Base-by-base conservation (phyloP, 2,113 vertebrate genomes). In the Nerophis lumbriciformis region DNA sequence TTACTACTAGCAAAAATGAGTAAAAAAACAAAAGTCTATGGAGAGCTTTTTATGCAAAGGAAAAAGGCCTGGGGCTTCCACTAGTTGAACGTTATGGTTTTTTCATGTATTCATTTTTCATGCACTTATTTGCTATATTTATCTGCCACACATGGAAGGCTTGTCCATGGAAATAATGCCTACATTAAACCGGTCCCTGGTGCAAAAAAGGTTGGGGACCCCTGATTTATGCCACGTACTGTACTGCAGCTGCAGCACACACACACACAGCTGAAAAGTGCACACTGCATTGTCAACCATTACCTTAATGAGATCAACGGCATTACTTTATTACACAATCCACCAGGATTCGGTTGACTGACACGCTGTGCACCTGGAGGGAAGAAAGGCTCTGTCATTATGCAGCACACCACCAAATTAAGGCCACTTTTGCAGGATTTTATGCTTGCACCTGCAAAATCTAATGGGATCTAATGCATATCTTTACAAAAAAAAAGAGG, bases 321-420 rank as follows among this genome's bases (percentile, higher is more conserved):
- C 19, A 57, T 42, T 19, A 57, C 38, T 42, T 66, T 48, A 61
- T 58, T 6, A 14, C 64, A 53, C 56, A 38, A 61, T 72, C 48
- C 56, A 16, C 45, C 47, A 63, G 50, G 62, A 47, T 47, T 59
- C 35, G 47, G 12, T 49, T 19, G 45, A 56, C 65, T 68, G 42
- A 50, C 49, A 61, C 54, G 16, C 39, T 13, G n/a, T 48, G 50
- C 55, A 28, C 65, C 56, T 48, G 61, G 55, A 62, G 65, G 55
- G 51, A 36, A 53, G 38, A 72, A 39, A 57, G 4, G 1, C 54
- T 47, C 15, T 69, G 50, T 63, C 45, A 73, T 70, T 55, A 38
- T 39, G 53, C 47, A 36, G 19, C 53, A 48, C 59, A 45, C 28
- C 58, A 28, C 48, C 36, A 19, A 48, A 47, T 12, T 66, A 55